Percentiles rank a stretch among this genome's conserved stretches.
These are phyloP conservation scores for Eudemis profundana DNA, from an alignment of 2,888 invertebrate genomes.

Conservation along the genomic window DNA sequence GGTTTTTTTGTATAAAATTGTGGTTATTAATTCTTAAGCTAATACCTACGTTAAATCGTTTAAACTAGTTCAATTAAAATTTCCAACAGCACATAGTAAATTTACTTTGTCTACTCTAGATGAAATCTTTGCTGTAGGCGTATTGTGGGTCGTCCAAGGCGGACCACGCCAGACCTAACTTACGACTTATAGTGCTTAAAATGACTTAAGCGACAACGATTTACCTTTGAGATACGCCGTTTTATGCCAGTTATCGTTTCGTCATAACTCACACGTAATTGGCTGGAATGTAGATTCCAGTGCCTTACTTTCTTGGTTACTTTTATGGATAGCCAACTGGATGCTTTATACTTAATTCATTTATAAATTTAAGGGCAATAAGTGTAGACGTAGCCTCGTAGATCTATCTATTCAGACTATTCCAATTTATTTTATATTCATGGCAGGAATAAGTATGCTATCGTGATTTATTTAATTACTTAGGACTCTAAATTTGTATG, in stretches of 20 bases:
- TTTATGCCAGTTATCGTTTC: conserved; percentile 15
- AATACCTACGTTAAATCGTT: conserved; percentile 11
- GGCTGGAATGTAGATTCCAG: conserved; percentile 29
- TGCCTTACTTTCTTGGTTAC: conserved; percentile 17
- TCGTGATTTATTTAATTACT: no score
- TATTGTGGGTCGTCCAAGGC: conserved; percentile 32
- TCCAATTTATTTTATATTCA: no score
- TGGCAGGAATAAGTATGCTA: no score
- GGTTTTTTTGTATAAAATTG: no score
- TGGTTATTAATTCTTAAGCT: no score
- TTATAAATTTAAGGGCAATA: not conserved
- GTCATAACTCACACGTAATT: conserved; percentile 31
- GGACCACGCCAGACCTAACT: conserved; percentile 12
- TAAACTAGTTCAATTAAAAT: conserved; percentile 19
- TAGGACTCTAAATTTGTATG: no score
- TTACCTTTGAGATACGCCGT: not conserved
- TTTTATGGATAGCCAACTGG: not conserved
- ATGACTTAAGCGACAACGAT: not conserved
- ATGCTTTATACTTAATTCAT: not conserved
- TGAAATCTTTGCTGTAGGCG: conserved; percentile 25
- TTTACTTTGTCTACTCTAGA: conserved; percentile 22
- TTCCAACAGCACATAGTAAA: conserved; percentile 11
- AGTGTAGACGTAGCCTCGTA: no score
- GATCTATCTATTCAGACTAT: no score
- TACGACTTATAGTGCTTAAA: not conserved